A percentile compares a stretch with the other conserved stretches of the same genome.
phyloP scores from a whole-genome alignment of 2,113 vertebrate genomes.

The Centrocercus urophasianus region DNA sequence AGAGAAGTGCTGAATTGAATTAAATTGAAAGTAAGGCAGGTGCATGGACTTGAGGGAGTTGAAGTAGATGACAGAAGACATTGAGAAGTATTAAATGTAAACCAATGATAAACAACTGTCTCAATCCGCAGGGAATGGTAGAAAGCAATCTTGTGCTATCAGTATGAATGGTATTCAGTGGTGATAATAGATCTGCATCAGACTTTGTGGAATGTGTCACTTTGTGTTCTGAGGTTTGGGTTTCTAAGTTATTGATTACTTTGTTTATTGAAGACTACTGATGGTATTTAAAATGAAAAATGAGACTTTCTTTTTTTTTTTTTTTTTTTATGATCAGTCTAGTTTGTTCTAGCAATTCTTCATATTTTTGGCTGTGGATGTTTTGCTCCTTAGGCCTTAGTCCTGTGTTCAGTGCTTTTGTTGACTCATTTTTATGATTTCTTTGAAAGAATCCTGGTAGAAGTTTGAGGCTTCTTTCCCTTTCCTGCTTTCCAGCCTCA shows the following conservation, averaged over 20 bases:
- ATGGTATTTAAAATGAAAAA: not conserved
- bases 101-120: not conserved
- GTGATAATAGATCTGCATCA: not conserved
- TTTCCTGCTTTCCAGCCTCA: not conserved
- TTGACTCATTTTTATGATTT: not conserved
- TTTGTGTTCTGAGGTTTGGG: not conserved
- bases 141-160: not conserved
- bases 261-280: not conserved
- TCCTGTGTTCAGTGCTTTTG: not conserved
- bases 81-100: not conserved
- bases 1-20: not conserved
- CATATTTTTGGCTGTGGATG: not conserved
- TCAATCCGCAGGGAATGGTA: not conserved
- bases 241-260: not conserved
- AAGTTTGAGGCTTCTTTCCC: not conserved
- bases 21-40: not conserved
- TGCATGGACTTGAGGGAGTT: not conserved
- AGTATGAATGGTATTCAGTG: not conserved
- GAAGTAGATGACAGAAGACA: not conserved
- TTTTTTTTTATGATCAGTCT: not conserved
- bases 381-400: not conserved
- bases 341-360: not conserved
- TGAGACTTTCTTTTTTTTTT: not conserved
- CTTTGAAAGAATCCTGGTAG: not conserved
- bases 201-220: not conserved